Conservation (phyloP, 2,797 vertebrate species). For the Acridotheres tristis region DNA sequence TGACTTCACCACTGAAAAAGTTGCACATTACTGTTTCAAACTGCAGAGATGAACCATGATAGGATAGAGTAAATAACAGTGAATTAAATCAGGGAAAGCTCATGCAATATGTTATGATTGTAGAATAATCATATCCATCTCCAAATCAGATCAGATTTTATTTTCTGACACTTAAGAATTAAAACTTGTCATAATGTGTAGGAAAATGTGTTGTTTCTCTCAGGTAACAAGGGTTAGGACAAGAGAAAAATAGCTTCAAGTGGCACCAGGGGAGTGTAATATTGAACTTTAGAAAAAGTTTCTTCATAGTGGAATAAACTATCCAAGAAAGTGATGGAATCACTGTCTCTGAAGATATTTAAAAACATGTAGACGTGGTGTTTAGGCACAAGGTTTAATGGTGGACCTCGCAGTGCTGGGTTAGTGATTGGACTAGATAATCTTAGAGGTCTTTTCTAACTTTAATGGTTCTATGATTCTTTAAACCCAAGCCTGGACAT, state of each 20-base stretch:
- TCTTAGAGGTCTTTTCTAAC: background rate
- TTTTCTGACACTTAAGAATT: background rate
- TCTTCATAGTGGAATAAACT: background rate
- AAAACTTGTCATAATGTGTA: background rate
- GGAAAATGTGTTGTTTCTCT: background rate
- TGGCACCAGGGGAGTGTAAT: background rate
- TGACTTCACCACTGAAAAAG: background rate
- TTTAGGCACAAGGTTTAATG: background rate
- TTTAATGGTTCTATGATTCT: background rate
- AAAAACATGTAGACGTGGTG: background rate
- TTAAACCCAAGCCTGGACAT: background rate
- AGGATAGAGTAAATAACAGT: background rate
- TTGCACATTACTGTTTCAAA: constrained; percentile 8
- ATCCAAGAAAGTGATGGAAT: background rate
- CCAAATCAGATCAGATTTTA: background rate
- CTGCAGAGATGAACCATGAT: background rate
- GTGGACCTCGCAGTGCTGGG: background rate
- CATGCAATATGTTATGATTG: background rate
- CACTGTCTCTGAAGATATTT: background rate
- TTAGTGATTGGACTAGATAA: background rate
- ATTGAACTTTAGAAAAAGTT: background rate
- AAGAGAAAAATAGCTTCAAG: background rate
- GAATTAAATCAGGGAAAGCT: background rate
- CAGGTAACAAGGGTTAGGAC: background rate
- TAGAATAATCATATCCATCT: background rate